These are phyloP conservation scores for Aelia acuminata DNA, from an alignment of 2,888 invertebrate species.

Conservation along the genomic window DNA sequence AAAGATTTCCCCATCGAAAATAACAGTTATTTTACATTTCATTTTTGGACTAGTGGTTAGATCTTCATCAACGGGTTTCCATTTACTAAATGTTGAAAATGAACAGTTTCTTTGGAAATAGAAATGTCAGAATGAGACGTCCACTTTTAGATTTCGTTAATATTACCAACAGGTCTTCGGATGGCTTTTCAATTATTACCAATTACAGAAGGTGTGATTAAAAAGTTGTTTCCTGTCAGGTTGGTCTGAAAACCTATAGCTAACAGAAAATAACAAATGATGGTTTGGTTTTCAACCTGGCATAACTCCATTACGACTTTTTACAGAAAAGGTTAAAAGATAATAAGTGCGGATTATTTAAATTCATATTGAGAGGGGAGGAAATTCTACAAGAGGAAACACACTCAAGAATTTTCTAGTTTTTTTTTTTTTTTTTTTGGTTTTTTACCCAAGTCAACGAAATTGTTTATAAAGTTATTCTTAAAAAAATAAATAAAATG, in stretches of 20 bases:
- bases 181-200: constrained; percentile 36
- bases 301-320: not conserved
- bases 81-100: not conserved
- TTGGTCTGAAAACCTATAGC: not conserved
- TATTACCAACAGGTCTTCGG: not conserved
- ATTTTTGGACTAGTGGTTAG: not conserved
- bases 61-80: not conserved
- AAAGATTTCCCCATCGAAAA: not conserved
- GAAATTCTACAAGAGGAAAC: not conserved
- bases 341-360: not conserved
- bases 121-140: not conserved
- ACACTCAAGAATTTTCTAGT: not conserved
- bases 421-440: not conserved
- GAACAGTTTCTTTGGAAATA: not conserved
- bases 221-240: constrained; percentile 27
- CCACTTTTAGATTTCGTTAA: constrained; percentile 16
- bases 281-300: not conserved
- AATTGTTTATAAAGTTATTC: too few relatives aligned
- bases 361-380: not conserved
- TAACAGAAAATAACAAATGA: constrained; percentile 23
- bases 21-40: not conserved
- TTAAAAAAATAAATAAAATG: too few relatives aligned
- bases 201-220: not conserved
- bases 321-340: not conserved
- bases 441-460: too few relatives aligned